Conservation (phyloP, 1,140 invertebrate genomes). For the Pygmarrhopalites habei region DNA sequence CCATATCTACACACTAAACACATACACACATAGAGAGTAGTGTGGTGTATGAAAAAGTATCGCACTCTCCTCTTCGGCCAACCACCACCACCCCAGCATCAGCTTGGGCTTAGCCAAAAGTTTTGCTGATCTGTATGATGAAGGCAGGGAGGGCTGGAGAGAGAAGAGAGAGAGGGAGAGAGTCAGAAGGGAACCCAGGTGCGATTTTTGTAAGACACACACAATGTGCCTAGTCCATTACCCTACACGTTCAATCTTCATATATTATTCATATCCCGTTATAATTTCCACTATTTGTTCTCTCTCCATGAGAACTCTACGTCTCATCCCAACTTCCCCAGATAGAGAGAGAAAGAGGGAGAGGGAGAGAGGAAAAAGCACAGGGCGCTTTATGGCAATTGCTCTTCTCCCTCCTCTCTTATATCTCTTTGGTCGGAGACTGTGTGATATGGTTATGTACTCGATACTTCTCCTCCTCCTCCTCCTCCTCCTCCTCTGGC, state of each 20-base stretch:
- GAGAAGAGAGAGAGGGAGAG: slow-evolving; percentile 12
- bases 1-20: too few relatives aligned
- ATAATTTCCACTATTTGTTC: slow-evolving; percentile 32
- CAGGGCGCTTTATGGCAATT: slow-evolving; percentile 4
- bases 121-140: slow-evolving; percentile 6
- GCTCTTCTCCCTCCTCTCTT: background rate
- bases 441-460: background rate
- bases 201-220: slow-evolving; percentile 23
- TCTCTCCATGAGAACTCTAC: slow-evolving; percentile 4
- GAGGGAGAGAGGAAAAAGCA: background rate
- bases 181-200: slow-evolving; percentile 24
- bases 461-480: too few relatives aligned
- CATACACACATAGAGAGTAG: too few relatives aligned
- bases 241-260: slow-evolving; percentile 26
- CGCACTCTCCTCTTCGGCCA: too few relatives aligned
- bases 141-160: too few relatives aligned
- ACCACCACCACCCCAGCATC: too few relatives aligned
- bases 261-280: slow-evolving; percentile 32
- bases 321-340: background rate
- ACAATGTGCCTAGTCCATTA: slow-evolving; percentile 28
- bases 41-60: too few relatives aligned
- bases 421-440: background rate
- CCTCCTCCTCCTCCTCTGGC: too few relatives aligned
- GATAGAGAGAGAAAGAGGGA: background rate
- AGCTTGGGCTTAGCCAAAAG: background rate